These are phyloP conservation scores for Dynastes maya DNA, from an alignment of 2,888 invertebrate genomes.

Conservation along the genomic window DNA sequence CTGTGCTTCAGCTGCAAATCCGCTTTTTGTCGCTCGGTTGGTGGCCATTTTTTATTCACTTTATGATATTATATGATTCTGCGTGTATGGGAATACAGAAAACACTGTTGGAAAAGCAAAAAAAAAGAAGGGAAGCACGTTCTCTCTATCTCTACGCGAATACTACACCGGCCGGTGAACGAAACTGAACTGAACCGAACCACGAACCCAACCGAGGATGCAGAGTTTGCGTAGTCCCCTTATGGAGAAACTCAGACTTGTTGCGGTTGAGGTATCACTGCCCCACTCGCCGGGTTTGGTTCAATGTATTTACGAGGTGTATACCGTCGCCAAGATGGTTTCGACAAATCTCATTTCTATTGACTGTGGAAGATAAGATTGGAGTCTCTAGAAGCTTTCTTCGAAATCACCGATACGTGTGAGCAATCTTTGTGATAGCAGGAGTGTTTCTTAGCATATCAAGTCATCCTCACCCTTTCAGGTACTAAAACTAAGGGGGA, in stretches of 20 bases:
- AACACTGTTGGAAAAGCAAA: slow-evolving; percentile 29
- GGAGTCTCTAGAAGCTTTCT: too few relatives aligned
- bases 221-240: slow-evolving; percentile 16
- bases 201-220: neutral
- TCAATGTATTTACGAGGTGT: neutral
- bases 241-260: neutral
- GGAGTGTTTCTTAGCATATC: too few relatives aligned
- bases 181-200: slow-evolving; percentile 19
- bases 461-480: too few relatives aligned
- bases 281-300: neutral
- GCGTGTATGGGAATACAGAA: neutral
- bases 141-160: neutral
- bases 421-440: too few relatives aligned
- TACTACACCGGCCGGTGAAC: slow-evolving; percentile 16
- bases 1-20: slow-evolving; percentile 97
- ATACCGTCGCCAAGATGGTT: neutral
- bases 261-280: neutral
- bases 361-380: too few relatives aligned
- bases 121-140: slow-evolving; percentile 14
- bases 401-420: too few relatives aligned
- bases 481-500: too few relatives aligned
- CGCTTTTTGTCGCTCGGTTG: slow-evolving; percentile 90
- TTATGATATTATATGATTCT: neutral
- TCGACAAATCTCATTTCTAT: neutral
- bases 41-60: slow-evolving; percentile 76